phyloP scores from a whole-genome alignment of 1,140 invertebrate species.

The Dendroctonus valens region DNA sequence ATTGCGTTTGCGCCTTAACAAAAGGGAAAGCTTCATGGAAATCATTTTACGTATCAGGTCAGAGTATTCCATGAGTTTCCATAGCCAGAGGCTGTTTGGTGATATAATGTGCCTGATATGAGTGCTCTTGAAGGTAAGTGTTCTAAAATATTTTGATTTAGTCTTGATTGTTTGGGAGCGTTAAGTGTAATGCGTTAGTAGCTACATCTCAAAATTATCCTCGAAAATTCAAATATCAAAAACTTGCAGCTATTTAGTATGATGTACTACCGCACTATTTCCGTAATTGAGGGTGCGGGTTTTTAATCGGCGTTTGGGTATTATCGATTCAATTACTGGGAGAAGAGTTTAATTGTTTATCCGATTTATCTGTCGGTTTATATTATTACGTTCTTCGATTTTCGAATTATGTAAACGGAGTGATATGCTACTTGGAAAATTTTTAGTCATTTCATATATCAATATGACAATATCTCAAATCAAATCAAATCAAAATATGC shows the following conservation, averaged over 20 bases:
- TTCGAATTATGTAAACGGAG: no score
- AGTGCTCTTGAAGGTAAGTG: slow-evolving; percentile 28
- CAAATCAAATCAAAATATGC: no score
- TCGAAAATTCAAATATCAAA: background rate
- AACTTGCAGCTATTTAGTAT: background rate
- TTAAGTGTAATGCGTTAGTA: no score
- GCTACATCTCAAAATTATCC: no score
- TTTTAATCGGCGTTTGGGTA: background rate
- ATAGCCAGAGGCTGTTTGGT: slow-evolving; percentile 10
- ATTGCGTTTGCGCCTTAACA: slow-evolving; percentile 19
- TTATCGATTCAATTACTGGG: background rate
- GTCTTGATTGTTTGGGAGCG: no score
- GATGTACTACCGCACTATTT: slow-evolving; percentile 8
- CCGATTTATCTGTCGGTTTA: no score
- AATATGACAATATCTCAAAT: no score
- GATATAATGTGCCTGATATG: slow-evolving; percentile 31
- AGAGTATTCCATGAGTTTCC: slow-evolving; percentile 25
- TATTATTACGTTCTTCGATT: no score
- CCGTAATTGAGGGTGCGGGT: slow-evolving; percentile 12
- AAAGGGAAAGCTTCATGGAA: slow-evolving; percentile 17
- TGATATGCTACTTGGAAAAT: no score
- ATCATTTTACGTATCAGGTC: slow-evolving; percentile 12
- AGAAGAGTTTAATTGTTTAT: no score
- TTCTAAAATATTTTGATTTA: slow-evolving; percentile 4
- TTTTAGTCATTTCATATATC: no score